Evolutionary conservation across 2,113 vertebrate genomes (phyloP), one percentile per base, ranked within the genome.

Genomic region (Chinchilla lanigera): DNA sequence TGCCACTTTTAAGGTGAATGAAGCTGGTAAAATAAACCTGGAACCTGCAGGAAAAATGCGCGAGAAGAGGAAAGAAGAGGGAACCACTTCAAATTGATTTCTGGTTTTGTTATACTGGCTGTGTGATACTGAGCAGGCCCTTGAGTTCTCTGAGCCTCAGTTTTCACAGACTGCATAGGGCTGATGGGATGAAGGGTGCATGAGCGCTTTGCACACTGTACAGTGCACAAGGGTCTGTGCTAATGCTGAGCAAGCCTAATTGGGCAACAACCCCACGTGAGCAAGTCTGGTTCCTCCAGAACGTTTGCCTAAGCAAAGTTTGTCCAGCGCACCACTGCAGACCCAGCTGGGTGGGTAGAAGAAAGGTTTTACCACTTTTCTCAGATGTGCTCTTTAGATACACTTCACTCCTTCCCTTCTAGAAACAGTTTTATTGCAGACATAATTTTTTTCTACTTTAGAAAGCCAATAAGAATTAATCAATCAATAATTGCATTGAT

Each of bases 401-500:
- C 22, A 44, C 58, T 89, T 73, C 73, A 19, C 24, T 87, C 67
- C 89, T 69, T 67, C 33, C 60, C 96, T 85, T 84, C 82, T 56
- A 38, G 54, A 61, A 88, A 80, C 90, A 20, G 44, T 92, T 97
- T 97, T 96, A 96, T 95, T 94, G 95, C 44, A 63, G 96, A 60
- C 88, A 96, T 97, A 92, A 58, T 95, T 97, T 97, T 97, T 98
- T 98, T 97, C 95, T 85, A 93, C 94, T 97, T 98, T 97, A 95
- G 97, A 96, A 97, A 98, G 96, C 93, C 97, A 97, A 96, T 97
- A 98, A 97, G 90, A 96, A 98, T 98, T 98, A 98, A 98, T 97
- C 98, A 98, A 97, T 97, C 97, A 98, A 96, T 98, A 98, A 98
- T 98, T 98, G 95, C 96, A 96, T 97, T 93, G 98, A 98, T 98